Conservation (phyloP, 2,888 invertebrate species). For the Carabus problematicus region DNA sequence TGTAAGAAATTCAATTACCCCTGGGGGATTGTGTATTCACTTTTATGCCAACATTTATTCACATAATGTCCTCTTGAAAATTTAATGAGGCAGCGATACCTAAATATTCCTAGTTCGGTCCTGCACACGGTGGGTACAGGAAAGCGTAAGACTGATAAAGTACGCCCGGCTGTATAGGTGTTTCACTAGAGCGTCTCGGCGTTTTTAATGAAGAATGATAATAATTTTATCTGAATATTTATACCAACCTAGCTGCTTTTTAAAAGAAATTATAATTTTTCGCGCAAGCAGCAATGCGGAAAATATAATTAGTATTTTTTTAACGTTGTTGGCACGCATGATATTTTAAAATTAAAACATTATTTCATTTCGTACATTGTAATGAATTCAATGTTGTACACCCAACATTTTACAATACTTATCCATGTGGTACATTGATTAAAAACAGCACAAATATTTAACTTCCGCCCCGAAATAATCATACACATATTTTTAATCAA, state of each 20-base stretch:
- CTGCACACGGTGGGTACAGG: background rate
- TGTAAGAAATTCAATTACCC: slow-evolving; percentile 30
- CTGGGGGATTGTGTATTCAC: slow-evolving; percentile 34
- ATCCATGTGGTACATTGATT: too few species aligned
- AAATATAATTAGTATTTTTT: slow-evolving; percentile 8
- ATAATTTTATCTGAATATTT: slow-evolving; percentile 10
- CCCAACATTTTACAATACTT: too few species aligned
- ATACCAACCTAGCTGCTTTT: background rate
- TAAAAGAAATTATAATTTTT: background rate
- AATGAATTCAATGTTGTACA: too few species aligned
- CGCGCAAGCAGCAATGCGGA: background rate
- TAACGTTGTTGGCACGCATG: background rate
- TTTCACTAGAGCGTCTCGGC: background rate
- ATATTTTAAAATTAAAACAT: too few species aligned
- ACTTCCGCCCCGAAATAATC: too few species aligned
- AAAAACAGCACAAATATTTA: too few species aligned
- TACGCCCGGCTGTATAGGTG: background rate
- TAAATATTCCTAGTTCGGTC: slow-evolving; percentile 24
- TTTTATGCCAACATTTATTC: slow-evolving; percentile 39
- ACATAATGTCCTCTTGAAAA: slow-evolving; percentile 34
- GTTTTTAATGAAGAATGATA: slow-evolving; percentile 22
- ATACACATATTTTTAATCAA: too few species aligned
- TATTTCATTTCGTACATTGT: too few species aligned
- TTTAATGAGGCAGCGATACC: slow-evolving; percentile 34
- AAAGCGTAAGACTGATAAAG: slow-evolving; percentile 7